These are phyloP conservation scores for Melitaea cinxia DNA, from an alignment of 1,140 invertebrate species.

Conservation along the genomic window DNA sequence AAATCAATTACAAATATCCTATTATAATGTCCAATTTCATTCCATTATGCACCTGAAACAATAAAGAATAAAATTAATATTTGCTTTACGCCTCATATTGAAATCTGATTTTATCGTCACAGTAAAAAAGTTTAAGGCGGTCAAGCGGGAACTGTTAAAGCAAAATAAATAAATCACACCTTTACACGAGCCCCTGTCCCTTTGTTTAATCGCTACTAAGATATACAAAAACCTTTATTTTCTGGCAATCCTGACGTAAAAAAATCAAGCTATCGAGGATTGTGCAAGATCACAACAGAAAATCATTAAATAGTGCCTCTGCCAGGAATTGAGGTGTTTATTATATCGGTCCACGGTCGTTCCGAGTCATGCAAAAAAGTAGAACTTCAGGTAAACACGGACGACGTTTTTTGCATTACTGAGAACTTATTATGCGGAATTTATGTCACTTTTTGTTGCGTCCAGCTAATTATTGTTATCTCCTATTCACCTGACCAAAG, in stretches of 20 bases:
- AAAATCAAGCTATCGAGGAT: constrained; percentile 67
- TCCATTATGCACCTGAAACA: constrained; percentile 77
- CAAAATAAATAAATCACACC: constrained; percentile 80
- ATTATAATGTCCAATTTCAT: constrained; percentile 40
- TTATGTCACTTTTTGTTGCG: constrained; percentile 80
- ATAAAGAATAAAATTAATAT: constrained; percentile 42
- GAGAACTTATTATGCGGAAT: constrained; percentile 79
- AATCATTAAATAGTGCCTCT: constrained; percentile 79
- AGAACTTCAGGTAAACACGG: constrained; percentile 69
- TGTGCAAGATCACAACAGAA: constrained; percentile 81
- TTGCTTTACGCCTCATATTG: constrained; percentile 1
- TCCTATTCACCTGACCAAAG: constrained; percentile 73
- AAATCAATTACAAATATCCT: constrained; percentile 47
- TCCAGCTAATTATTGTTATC: constrained; percentile 81
- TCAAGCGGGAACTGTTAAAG: constrained; percentile 63
- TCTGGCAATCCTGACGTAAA: constrained; percentile 61
- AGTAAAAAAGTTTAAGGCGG: constrained; percentile 53
- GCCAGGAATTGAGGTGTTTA: constrained; percentile 80
- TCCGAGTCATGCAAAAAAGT: constrained; percentile 65
- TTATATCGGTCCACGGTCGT: constrained; percentile 67
- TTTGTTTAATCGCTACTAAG: constrained; percentile 80
- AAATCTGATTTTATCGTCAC: constrained; percentile 31
- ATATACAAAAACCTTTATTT: constrained; percentile 72
- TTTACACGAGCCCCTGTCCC: constrained; percentile 65
- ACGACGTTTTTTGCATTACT: constrained; percentile 59